A percentile compares a stretch with the other conserved stretches of the same genome.
Evolutionary conservation across 2,888 invertebrate genomes (phyloP).

Genomic region (Polyommatus iphigenia): DNA sequence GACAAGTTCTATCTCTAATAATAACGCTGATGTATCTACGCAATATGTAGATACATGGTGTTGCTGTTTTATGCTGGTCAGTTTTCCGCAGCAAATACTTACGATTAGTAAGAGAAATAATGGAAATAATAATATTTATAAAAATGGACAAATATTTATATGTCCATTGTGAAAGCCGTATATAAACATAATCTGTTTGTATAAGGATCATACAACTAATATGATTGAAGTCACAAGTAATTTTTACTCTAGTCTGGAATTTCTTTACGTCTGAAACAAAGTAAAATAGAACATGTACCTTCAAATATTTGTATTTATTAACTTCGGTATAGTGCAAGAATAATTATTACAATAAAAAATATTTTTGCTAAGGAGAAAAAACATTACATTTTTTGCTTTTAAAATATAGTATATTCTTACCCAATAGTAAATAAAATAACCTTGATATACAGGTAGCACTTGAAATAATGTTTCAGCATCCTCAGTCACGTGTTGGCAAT

Average conservation of each 20-base stretch:
- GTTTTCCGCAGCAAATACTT: neutral
- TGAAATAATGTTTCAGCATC: constrained; percentile 32
- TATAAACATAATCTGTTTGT: neutral
- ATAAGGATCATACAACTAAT: neutral
- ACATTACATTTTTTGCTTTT: no score
- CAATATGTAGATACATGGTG: constrained; percentile 34
- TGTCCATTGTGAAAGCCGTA: neutral
- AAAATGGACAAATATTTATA: no score
- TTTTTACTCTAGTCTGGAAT: neutral
- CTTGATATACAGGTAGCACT: neutral
- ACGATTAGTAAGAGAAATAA: neutral
- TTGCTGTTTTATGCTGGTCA: neutral
- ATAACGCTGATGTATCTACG: constrained; percentile 22
- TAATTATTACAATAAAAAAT: neutral
- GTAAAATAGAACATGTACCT: neutral
- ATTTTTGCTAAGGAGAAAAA: no score
- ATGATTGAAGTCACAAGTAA: neutral
- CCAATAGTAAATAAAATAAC: neutral
- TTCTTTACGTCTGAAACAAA: neutral
- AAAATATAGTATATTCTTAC: no score
- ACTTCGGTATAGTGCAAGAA: neutral
- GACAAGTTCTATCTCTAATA: constrained; percentile 32
- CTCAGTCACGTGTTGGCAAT: constrained; percentile 36
- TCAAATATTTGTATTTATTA: neutral
- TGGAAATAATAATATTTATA: neutral